Evolutionary conservation across 1,140 invertebrate species (phyloP), one percentile per base, ranked within the genome.

Genomic region (Bombus sibiricus): DNA sequence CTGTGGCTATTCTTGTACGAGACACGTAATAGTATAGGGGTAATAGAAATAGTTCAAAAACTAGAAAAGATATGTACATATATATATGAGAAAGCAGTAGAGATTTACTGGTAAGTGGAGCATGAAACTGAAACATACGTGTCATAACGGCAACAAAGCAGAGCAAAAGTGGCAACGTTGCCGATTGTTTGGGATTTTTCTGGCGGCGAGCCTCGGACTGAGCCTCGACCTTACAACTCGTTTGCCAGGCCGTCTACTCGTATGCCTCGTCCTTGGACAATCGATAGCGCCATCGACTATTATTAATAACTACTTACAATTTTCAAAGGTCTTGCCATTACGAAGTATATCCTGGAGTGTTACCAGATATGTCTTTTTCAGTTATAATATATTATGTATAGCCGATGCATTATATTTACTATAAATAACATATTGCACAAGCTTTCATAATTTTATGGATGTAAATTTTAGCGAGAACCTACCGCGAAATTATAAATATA

Each of bases 151-250:
- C 88, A 86, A 86, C 85, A 77, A 86, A 86, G 89, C 79, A 62
- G 53, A 59, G 78, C 72, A 81, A 59, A 89, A 88, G 89, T 69
- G 92, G 93, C 93, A 93, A 93, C 93, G 90, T 88, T 89, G 93
- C 89, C 92, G 89, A 94, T 93, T 94, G 93, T 92, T 93, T 93
- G 91, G 91, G 90, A 93, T 93, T 92, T 93, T 93, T 92, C 92
- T 92, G 91, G 87, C 87, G 88, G 86, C 88, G 85, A 62, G 90
- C 86, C 85, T 72, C 66, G 73, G 71, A 83, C 72, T 85, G 87
- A 86, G 86, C 87, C 86, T 89, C 92, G 92, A 92, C 91, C 92
- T 92, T 92, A 91, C 82, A 91, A 87, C 86, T 90, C 78, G 88
- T 89, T 88, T 79, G 84, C 83, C 75, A 79, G 82, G 71, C 86